Evolutionary conservation across 1,140 invertebrate genomes (phyloP).

Genomic region (Hyles euphorbiae): DNA sequence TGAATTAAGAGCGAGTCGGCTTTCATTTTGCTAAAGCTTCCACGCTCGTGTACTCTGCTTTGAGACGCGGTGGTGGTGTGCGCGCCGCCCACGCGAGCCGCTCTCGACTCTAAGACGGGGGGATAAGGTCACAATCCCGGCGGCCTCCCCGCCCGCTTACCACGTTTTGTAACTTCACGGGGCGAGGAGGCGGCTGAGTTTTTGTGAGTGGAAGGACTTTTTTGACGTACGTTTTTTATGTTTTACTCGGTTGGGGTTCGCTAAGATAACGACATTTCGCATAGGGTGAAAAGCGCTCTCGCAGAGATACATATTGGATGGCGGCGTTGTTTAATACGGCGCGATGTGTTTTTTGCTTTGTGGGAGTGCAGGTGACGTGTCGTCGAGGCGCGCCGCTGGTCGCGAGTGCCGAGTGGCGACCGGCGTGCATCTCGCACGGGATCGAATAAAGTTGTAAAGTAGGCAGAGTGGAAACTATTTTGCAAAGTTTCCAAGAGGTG

Average conservation of each 20-base stretch:
- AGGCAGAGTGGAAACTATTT: conserved; percentile 33
- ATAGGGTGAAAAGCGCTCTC: conserved; percentile 48
- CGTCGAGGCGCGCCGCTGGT: too few species aligned
- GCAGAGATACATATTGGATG: conserved; percentile 15
- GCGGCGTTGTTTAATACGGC: conserved; percentile 17
- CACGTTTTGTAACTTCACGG: conserved; percentile 68
- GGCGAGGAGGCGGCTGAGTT: conserved; percentile 62
- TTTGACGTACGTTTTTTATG: conserved; percentile 73
- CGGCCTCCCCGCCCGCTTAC: conserved; percentile 38
- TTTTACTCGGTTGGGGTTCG: conserved; percentile 69
- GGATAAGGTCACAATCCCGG: conserved; percentile 45
- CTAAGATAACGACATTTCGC: conserved; percentile 70
- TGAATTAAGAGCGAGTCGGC: conserved; percentile 74
- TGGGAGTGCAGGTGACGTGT: background rate
- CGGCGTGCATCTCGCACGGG: too few species aligned
- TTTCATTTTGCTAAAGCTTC: conserved; percentile 74
- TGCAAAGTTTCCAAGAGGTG: conserved; percentile 46
- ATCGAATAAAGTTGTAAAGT: background rate
- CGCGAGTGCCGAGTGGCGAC: too few species aligned
- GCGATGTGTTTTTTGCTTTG: background rate
- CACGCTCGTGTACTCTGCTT: conserved; percentile 71
- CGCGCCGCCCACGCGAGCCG: conserved; percentile 24
- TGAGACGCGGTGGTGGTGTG: conserved; percentile 54
- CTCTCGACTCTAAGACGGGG: conserved; percentile 43
- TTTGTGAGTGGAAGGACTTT: conserved; percentile 72